These are phyloP conservation scores for Glandiceps talaboti DNA, from an alignment of 53 echinoderm and acorn worm species.

Conservation along the genomic window DNA sequence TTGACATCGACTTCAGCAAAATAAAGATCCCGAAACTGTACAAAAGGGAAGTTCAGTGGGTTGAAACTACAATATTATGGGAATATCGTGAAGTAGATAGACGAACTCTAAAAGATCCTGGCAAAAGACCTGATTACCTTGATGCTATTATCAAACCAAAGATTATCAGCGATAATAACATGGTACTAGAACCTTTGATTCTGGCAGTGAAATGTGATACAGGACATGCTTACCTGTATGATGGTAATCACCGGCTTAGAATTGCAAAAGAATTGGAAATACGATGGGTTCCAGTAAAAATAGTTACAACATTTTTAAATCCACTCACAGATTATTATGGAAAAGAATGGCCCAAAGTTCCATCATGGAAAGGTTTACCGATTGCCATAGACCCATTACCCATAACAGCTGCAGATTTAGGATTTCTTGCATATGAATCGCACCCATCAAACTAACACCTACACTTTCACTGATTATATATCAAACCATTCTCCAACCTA, in stretches of 20 bases:
- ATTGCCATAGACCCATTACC: background rate
- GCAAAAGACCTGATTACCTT: background rate
- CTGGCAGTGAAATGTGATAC: background rate
- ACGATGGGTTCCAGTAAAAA: background rate
- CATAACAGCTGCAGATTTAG: background rate
- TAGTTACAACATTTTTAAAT: background rate
- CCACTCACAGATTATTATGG: background rate
- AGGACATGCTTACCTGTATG: background rate
- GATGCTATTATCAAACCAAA: background rate
- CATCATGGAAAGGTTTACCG: background rate
- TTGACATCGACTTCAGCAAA: background rate
- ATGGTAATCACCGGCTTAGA: background rate
- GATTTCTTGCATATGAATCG: too few relatives aligned
- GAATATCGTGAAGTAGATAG: background rate
- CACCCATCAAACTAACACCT: too few relatives aligned
- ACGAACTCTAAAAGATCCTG: background rate
- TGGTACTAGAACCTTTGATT: background rate
- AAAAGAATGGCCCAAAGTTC: background rate
- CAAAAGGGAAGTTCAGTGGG: background rate
- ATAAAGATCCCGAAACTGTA: background rate
- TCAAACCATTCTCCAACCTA: too few relatives aligned
- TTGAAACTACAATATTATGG: background rate
- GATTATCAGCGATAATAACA: background rate
- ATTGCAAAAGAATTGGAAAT: background rate
- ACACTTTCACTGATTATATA: too few relatives aligned